These are phyloP conservation scores for Xylota segnis DNA, from an alignment of 2,888 invertebrate species.

Conservation along the genomic window DNA sequence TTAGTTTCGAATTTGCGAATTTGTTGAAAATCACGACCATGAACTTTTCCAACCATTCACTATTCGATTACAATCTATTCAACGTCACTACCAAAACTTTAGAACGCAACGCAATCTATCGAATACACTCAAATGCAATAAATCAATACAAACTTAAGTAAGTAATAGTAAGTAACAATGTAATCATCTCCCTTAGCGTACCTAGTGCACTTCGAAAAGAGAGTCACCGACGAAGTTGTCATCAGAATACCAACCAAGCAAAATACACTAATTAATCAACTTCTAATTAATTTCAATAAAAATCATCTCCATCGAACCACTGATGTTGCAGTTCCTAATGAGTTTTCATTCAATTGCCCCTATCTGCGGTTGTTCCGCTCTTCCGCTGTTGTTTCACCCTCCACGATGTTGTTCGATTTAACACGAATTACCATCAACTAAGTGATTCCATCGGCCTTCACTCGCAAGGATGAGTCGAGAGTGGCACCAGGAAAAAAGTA, in stretches of 20 bases:
- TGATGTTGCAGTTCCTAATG: conserved; percentile 26
- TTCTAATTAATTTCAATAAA: conserved; percentile 43
- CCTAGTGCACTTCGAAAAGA: not conserved
- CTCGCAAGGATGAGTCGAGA: not conserved
- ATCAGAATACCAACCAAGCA: conserved; percentile 18
- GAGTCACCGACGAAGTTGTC: not conserved
- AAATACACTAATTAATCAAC: conserved; percentile 38
- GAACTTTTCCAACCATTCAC: too few species aligned
- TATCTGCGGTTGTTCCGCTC: conserved; percentile 7
- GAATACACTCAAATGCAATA: too few species aligned
- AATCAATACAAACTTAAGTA: too few species aligned
- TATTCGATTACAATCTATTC: too few species aligned
- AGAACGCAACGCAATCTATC: too few species aligned
- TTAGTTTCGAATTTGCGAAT: too few species aligned
- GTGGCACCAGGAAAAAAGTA: not conserved
- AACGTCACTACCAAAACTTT: too few species aligned
- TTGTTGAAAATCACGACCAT: too few species aligned
- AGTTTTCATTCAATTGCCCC: conserved; percentile 26
- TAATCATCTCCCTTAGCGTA: not conserved
- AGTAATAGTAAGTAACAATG: not conserved
- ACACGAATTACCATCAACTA: conserved; percentile 23
- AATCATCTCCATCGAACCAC: conserved; percentile 3
- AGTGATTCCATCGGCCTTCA: conserved; percentile 2
- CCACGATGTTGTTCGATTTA: conserved; percentile 3
- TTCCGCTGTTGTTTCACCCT: not conserved